phyloP scores from a whole-genome alignment of 2,797 vertebrate genomes.

The Sylvilagus floridanus region DNA sequence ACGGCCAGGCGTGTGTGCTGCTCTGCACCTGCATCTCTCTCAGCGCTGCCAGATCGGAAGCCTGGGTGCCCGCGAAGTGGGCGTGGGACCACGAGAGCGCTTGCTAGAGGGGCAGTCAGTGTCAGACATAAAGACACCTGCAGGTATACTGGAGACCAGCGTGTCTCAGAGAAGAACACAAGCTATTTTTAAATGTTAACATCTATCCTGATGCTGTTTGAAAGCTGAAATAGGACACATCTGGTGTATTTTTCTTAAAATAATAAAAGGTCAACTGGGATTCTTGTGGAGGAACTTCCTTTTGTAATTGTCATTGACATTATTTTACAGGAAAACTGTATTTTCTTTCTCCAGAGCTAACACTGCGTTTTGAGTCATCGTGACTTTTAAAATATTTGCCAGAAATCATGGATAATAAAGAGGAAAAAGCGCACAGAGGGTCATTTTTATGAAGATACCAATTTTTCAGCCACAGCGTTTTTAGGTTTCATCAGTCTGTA shows the following conservation, averaged over 20 bases:
- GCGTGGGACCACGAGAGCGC: background rate
- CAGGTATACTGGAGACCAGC: background rate
- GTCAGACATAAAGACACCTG: background rate
- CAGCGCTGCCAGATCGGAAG: background rate
- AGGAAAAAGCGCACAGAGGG: background rate
- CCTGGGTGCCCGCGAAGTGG: background rate
- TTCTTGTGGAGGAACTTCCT: background rate
- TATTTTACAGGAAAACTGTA: conserved; percentile 21
- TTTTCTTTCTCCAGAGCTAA: conserved; percentile 16
- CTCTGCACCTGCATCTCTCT: background rate
- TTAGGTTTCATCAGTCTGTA: background rate
- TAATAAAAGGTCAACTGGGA: conserved; percentile 7
- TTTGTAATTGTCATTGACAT: background rate
- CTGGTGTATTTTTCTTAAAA: conserved; percentile 45
- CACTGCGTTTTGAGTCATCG: background rate
- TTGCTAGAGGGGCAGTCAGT: background rate
- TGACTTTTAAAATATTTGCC: conserved; percentile 43
- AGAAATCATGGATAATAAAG: conserved; percentile 34
- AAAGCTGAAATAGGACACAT: conserved; percentile 32
- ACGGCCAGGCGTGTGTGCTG: background rate
- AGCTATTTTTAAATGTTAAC: background rate
- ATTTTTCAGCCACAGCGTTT: background rate
- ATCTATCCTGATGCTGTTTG: background rate
- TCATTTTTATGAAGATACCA: background rate
- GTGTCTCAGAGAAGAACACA: background rate